Base-by-base conservation (phyloP, 2,888 invertebrate species). In the Lasioglossum calceatum region DNA sequence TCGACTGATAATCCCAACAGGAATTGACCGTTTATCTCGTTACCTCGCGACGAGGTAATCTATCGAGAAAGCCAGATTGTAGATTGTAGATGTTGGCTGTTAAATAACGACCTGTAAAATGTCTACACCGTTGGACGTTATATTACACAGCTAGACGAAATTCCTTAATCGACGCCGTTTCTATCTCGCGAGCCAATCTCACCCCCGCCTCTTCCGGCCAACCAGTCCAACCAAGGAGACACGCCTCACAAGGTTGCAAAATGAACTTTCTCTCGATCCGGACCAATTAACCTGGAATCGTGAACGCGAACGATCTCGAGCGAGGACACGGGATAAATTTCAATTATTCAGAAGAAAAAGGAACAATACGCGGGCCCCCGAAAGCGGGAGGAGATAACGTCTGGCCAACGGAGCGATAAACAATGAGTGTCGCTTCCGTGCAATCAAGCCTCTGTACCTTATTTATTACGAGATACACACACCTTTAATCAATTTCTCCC, bases 221-320 rank as follows among this genome's bases (percentile, higher is more conserved):
- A 72, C 75, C 77, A 74, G 61, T 58, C 44, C 67, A 50, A 50
- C 36, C 77, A 39, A 74, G 12, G 61, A 64, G 81, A 39, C 64
- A 64, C 58, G 78, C 81, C 81, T 72, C 72, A 58, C 77, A 77
- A 42, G 71, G 54, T 78, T 78, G 77, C 64, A 78, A 78, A 78
- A 47, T 72, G 76, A 71, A 54, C 84, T 76, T 85, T 79, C 85
- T 79, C 84, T 61, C 44, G 64, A 12, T 44, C 5, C 23, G 77
- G 54, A 36, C 79, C 85, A 85, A 85, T 85, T 85, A 85, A 85
- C 84, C 75, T 61, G 42, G 72, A 79, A 79, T 67, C 76, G 36
- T 14, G 73, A 70, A 39, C 42, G 47, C 72, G 36, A 54, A 27
- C 70, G 50, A 67, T 79, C 44, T 71, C 61, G 39, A n/a, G 23